These are phyloP conservation scores for Marmota flaviventris DNA, from an alignment of 2,113 vertebrate species.

Conservation along the genomic window DNA sequence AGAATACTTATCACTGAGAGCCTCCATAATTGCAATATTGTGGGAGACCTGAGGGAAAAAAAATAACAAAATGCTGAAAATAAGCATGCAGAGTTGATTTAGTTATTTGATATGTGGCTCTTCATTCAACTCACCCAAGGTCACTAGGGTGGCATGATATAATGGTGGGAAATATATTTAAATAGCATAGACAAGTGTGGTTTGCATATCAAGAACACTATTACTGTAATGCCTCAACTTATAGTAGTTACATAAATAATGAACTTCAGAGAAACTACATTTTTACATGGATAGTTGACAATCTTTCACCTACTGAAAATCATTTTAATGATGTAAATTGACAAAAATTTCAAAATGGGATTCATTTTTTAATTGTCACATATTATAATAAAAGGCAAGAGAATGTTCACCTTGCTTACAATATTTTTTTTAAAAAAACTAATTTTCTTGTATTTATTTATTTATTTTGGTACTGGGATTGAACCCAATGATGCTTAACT, in stretches of 20 bases:
- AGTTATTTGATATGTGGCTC: background rate
- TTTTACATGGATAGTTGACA: background rate
- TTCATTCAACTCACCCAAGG: background rate
- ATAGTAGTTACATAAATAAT: slow-evolving; percentile 51
- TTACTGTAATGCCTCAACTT: slow-evolving; percentile 28
- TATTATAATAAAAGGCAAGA: slow-evolving; percentile 44
- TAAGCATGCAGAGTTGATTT: background rate
- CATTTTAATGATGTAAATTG: slow-evolving; percentile 40
- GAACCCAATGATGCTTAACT: too few relatives aligned
- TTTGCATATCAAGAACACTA: slow-evolving; percentile 7
- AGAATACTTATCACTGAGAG: background rate
- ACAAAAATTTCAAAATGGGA: slow-evolving; percentile 33
- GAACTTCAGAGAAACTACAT: background rate
- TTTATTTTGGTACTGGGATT: too few relatives aligned
- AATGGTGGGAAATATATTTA: background rate
- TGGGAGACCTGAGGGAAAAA: background rate
- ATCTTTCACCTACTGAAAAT: slow-evolving; percentile 47
- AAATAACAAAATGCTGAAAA: background rate
- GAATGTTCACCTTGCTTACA: background rate
- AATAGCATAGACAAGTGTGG: background rate
- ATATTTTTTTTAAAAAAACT: background rate
- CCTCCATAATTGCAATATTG: background rate
- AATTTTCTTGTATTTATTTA: too few relatives aligned
- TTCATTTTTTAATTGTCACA: slow-evolving; percentile 11
- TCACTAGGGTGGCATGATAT: background rate